A percentile compares a stretch with the other conserved stretches of the same genome.
Evolutionary conservation across 2,113 vertebrate genomes (phyloP).

Genomic region (Promerops cafer): DNA sequence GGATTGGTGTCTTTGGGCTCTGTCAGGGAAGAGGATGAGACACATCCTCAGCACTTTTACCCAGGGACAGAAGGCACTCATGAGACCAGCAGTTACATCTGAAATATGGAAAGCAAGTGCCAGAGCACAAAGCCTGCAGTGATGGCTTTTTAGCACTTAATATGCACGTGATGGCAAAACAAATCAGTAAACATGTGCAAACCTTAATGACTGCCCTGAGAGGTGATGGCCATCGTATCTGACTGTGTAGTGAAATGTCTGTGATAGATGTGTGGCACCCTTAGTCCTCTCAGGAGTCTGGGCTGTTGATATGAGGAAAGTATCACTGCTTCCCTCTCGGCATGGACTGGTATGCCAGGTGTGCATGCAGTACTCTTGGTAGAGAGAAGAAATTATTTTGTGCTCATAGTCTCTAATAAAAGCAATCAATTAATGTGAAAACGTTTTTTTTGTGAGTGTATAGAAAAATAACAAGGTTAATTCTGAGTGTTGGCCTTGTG

Average conservation of each 20-base stretch:
- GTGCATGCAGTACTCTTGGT: neutral
- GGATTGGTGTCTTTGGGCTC: neutral
- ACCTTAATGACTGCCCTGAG: neutral
- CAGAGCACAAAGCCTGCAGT: neutral
- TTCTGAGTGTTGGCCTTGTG: neutral
- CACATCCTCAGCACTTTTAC: neutral
- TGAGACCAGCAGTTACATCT: fast-evolving
- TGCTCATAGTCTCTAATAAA: neutral
- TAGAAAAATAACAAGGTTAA: neutral
- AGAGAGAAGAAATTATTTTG: neutral
- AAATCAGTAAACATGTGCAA: neutral
- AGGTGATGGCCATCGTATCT: neutral
- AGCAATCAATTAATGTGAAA: neutral
- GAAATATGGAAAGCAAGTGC: neutral
- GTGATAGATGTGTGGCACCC: neutral
- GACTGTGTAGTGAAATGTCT: neutral
- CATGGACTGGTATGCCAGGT: neutral
- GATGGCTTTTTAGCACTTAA: neutral
- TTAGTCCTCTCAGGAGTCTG: neutral
- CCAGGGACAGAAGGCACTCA: neutral
- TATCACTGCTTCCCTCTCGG: neutral
- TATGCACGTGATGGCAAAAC: neutral
- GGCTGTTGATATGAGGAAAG: neutral
- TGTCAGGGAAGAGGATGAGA: neutral
- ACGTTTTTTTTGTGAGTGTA: neutral